Base-by-base conservation (phyloP, 2,888 invertebrate genomes). In the Ypsolopha sequella region DNA sequence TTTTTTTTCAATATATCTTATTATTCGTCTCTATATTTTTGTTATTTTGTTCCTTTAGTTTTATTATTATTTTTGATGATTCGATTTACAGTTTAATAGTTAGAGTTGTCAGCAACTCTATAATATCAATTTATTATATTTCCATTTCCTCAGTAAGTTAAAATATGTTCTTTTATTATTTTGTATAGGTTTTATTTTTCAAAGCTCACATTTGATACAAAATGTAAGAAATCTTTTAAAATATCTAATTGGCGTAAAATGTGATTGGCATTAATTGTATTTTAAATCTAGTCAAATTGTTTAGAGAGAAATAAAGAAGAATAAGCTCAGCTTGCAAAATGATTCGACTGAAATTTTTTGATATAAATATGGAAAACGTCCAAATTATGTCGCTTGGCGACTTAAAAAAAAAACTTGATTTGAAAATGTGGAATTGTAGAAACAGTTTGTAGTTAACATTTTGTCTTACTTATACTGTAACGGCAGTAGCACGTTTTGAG, bases 31-130 rank as follows among this genome's bases (percentile, higher is more conserved):
- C 71, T 81, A 70, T 82, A 75, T 80, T 80, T 62, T 82, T 82
- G 80, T 82, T 85, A 78, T 76, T 81, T 82, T 84, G 80, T 85
- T 85, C 84, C 82, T 84, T 82, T 84, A 81, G 80, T 80, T 79
- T 80, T 81, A 81, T 85, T 75, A 76, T 75, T 73, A 80, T 82
- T 82, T 49, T 34, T 46, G 7, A 34, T 43, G 35, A 46, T 46
- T 33, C 13, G 33, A 46, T 67, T 76, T 65, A 74, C 71, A 76
- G 71, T 75, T 72, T 63, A 64, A 69, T 70, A 65, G 66, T 56
- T 57, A 50, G 62, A 67, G 63, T 73, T 69, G 70, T 68, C 43
- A 43, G 9, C 11, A 11, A 43, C 69, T 73, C 14, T 72, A 71
- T 73, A 76, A 69, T 76, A 68, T 68, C 64, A 68, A 65, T 64